Percentiles rank a stretch among this genome's conserved stretches.
These are phyloP conservation scores for Pterois miles DNA, from an alignment of 2,797 vertebrate genomes.

Conservation along the genomic window DNA sequence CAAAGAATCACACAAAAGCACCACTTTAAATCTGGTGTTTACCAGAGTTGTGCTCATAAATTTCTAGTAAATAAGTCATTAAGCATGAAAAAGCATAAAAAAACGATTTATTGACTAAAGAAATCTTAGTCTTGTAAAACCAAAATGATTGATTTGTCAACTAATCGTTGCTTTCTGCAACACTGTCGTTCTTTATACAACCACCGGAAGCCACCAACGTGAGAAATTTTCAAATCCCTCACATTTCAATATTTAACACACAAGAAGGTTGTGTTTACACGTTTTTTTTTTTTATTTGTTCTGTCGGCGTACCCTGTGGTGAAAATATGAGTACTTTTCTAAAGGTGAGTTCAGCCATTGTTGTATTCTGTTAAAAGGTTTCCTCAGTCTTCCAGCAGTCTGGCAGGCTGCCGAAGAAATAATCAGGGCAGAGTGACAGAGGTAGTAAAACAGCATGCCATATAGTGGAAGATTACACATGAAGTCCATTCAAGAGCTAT, in stretches of 20 bases:
- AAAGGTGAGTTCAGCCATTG: neutral
- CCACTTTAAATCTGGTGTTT: too few relatives aligned
- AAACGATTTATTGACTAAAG: too few relatives aligned
- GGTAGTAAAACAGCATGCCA: neutral
- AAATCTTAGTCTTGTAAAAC: too few relatives aligned
- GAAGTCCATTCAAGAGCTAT: slow-evolving; percentile 35
- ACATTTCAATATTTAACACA: neutral
- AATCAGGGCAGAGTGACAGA: neutral
- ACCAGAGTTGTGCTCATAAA: too few relatives aligned
- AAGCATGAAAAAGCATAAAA: too few relatives aligned
- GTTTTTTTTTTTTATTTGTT: neutral
- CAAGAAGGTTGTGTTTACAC: neutral
- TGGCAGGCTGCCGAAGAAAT: neutral
- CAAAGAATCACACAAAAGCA: too few relatives aligned
- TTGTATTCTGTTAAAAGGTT: slow-evolving; percentile 10
- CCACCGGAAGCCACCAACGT: neutral
- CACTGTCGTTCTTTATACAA: neutral
- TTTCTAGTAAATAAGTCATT: too few relatives aligned
- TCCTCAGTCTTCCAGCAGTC: neutral
- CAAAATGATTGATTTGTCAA: too few relatives aligned
- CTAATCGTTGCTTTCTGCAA: neutral
- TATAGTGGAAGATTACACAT: slow-evolving; percentile 34
- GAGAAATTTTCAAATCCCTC: neutral
- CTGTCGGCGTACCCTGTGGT: neutral
- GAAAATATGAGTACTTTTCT: neutral